Evolutionary conservation across 2,888 invertebrate species (phyloP).

Genomic region (Himalopsyche tibetana): DNA sequence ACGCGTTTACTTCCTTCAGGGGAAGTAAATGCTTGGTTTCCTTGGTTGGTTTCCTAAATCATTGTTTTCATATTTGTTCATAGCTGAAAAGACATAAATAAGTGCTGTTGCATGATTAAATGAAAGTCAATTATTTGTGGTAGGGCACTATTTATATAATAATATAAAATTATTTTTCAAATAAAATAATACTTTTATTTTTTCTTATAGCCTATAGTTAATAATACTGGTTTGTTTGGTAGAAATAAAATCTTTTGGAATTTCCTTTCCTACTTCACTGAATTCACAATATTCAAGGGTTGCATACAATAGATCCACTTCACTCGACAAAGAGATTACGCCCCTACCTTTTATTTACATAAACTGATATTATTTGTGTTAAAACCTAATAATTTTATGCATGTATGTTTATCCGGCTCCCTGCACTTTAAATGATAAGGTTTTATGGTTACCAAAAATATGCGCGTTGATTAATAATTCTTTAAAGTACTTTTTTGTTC

Average conservation of each 20-base stretch:
- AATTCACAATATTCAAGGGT: conserved; percentile 52
- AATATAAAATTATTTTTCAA: too few species aligned
- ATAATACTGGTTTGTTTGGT: too few species aligned
- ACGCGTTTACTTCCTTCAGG: too few species aligned
- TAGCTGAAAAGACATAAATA: too few species aligned
- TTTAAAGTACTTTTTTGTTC: background rate
- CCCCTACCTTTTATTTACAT: conserved; percentile 61
- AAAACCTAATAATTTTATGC: conserved; percentile 57
- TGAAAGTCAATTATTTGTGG: too few species aligned
- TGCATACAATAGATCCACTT: conserved; percentile 52
- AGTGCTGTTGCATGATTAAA: too few species aligned
- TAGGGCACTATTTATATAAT: too few species aligned
- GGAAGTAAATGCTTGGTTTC: too few species aligned
- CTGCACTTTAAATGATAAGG: conserved; percentile 51
- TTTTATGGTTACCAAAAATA: background rate
- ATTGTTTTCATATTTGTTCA: too few species aligned
- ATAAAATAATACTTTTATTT: too few species aligned
- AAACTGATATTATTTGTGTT: conserved; percentile 60
- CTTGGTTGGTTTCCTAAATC: too few species aligned
- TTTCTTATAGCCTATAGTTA: too few species aligned
- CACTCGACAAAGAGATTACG: conserved; percentile 54
- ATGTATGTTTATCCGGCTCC: conserved; percentile 58
- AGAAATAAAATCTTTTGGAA: background rate
- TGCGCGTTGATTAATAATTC: background rate
- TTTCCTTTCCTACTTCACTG: background rate